Percentiles rank a stretch among this genome's conserved stretches.
These are phyloP conservation scores for Pampusana beccarii DNA, from an alignment of 2,113 vertebrate genomes.

Conservation along the genomic window DNA sequence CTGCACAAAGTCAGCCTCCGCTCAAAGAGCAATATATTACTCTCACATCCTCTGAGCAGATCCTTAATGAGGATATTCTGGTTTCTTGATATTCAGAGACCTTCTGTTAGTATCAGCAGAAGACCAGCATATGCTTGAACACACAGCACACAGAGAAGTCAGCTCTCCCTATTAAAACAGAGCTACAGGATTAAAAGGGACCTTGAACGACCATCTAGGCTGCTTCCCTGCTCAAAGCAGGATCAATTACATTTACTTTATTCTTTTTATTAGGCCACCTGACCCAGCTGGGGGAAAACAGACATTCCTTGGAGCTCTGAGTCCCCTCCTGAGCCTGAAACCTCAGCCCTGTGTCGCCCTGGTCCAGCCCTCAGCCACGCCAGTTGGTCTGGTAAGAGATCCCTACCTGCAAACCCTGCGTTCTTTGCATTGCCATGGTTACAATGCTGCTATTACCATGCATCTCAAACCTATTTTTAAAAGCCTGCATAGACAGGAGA, in stretches of 20 bases:
- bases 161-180: neutral
- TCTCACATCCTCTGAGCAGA: neutral
- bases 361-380: neutral
- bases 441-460: neutral
- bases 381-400: neutral
- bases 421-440: constrained; percentile 38
- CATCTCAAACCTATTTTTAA: constrained; percentile 21
- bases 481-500: constrained; percentile 19
- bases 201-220: neutral
- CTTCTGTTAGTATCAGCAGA: constrained; percentile 1
- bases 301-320: neutral
- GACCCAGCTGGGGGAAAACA: neutral
- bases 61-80: constrained; percentile 30
- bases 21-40: neutral
- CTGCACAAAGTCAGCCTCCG: constrained; percentile 1
- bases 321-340: neutral
- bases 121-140: neutral
- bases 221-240: neutral
- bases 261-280: neutral
- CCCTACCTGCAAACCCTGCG: neutral
- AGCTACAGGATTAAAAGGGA: neutral
- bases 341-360: rapidly evolving
- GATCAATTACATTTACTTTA: neutral
- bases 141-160: neutral
- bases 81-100: constrained; percentile 17